Conservation (phyloP, 2,113 vertebrate species). For the Pionites leucogaster region DNA sequence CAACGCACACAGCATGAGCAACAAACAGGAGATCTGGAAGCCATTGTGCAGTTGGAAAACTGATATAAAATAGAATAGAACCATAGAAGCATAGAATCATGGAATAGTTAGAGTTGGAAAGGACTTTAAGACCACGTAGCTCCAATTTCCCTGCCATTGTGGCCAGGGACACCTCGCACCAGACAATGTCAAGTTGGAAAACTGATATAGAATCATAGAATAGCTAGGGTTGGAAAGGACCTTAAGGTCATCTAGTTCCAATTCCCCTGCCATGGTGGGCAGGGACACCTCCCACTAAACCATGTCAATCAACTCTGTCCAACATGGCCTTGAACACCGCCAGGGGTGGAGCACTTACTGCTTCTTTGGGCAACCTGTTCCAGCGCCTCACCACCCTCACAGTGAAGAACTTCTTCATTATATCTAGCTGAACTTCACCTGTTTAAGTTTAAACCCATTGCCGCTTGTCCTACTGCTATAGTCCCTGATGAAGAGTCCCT, state of each 20-base stretch:
- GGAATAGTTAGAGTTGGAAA: no score
- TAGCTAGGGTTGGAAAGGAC: neutral
- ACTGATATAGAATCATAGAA: neutral
- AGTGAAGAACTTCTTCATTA: neutral
- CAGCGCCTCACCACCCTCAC: neutral
- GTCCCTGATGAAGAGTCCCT: neutral
- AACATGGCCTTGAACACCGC: neutral
- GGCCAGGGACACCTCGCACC: no score
- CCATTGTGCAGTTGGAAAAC: neutral
- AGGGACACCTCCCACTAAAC: neutral
- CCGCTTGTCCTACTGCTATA: neutral
- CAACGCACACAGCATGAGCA: neutral
- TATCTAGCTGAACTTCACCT: neutral
- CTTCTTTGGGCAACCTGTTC: neutral
- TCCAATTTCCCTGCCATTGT: no score
- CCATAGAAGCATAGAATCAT: no score
- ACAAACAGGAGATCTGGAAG: neutral
- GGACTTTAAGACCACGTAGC: no score
- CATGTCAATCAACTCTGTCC: neutral
- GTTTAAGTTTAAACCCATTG: neutral
- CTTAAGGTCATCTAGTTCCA: neutral
- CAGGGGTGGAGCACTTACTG: neutral
- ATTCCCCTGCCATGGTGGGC: neutral
- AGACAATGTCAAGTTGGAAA: neutral
- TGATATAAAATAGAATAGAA: neutral